phyloP scores from a whole-genome alignment of 2,888 invertebrate species.

The Stenurella melanura region DNA sequence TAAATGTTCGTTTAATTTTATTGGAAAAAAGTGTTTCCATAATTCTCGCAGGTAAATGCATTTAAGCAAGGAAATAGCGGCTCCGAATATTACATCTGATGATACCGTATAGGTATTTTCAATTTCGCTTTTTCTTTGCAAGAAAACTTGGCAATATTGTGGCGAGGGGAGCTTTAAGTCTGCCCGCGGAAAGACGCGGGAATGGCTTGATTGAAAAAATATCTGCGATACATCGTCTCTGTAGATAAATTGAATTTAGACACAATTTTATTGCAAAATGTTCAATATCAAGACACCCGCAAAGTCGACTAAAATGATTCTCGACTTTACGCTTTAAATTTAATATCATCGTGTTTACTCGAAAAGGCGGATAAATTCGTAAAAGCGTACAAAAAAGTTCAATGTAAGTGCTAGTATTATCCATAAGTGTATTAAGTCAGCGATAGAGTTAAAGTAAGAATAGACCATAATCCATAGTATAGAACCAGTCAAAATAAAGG shows the following conservation, averaged over 20 bases:
- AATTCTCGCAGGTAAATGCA: no score
- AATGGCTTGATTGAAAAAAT: constrained; percentile 21
- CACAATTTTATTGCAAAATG: constrained; percentile 1
- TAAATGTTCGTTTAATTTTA: no score
- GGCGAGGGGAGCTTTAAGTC: constrained; percentile 11
- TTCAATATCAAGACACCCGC: background rate
- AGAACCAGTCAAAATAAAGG: no score
- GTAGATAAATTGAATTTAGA: constrained; percentile 19
- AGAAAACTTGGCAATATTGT: background rate
- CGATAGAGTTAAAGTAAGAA: no score
- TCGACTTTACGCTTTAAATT: background rate
- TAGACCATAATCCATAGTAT: no score
- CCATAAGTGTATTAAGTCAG: no score
- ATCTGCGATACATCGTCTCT: constrained; percentile 20
- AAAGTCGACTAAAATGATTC: constrained; percentile 5
- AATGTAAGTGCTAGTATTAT: no score
- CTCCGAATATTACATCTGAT: background rate
- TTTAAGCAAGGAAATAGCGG: background rate
- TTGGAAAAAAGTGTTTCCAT: no score
- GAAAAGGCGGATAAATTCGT: background rate
- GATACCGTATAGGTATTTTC: background rate
- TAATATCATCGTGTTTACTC: background rate
- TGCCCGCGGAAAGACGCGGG: background rate
- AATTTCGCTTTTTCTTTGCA: constrained; percentile 24
- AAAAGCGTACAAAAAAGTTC: no score